phyloP scores from a whole-genome alignment of 2,888 invertebrate species.

The Ceraclea dissimilis region DNA sequence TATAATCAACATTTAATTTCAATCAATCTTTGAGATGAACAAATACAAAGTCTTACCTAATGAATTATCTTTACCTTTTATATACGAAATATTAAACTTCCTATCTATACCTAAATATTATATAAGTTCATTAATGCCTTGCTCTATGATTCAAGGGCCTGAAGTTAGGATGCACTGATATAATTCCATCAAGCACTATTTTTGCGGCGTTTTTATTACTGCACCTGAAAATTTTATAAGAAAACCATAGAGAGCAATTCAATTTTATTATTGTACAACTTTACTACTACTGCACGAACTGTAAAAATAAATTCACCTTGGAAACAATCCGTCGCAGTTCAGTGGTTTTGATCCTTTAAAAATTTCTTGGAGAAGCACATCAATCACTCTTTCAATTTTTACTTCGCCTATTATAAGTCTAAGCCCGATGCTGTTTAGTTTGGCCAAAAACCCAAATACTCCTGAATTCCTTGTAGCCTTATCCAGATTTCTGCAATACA shows the following conservation, averaged over 20 bases:
- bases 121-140: no score
- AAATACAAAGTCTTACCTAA: no score
- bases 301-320: slow-evolving; percentile 35
- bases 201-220: slow-evolving; percentile 18
- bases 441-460: slow-evolving; percentile 51
- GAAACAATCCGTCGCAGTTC: slow-evolving; percentile 45
- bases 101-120: no score
- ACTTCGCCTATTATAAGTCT: slow-evolving; percentile 47
- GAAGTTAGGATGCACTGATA: neutral
- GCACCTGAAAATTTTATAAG: slow-evolving; percentile 17
- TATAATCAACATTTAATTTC: no score
- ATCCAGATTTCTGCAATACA: slow-evolving; percentile 51
- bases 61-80: no score
- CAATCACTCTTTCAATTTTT: slow-evolving; percentile 41
- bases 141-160: no score
- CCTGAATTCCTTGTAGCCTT: slow-evolving; percentile 45
- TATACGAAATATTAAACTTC: no score
- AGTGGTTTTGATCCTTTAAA: slow-evolving; percentile 44
- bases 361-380: slow-evolving; percentile 43
- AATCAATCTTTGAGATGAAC: no score
- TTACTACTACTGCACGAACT: neutral
- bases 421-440: slow-evolving; percentile 51
- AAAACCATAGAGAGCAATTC: no score
- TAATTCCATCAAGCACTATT: slow-evolving; percentile 20
- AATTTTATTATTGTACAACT: no score